Evolutionary conservation across 1,140 invertebrate species (phyloP), one percentile per base, ranked within the genome.

Genomic region (Plutomurus gul): DNA sequence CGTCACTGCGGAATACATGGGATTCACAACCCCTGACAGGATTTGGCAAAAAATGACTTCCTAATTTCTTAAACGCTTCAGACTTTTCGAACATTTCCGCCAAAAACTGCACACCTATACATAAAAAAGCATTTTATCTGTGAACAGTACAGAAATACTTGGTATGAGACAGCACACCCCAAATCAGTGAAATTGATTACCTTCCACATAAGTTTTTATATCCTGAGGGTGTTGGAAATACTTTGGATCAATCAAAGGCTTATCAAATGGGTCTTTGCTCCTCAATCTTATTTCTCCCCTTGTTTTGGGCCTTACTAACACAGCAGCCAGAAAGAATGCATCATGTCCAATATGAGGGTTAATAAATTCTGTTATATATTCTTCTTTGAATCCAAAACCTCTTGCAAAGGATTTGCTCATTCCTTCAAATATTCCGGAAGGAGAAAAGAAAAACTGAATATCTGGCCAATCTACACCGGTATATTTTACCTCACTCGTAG

Each of bases 141-240:
- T n/a, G n/a, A n/a, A n/a, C n/a, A n/a, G n/a, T n/a, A n/a, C n/a
- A n/a, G n/a, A n/a, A n/a, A n/a, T n/a, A n/a, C n/a, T n/a, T n/a
- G n/a, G n/a, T n/a, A n/a, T n/a, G n/a, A n/a, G n/a, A n/a, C n/a
- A n/a, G n/a, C n/a, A n/a, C n/a, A n/a, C n/a, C n/a, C n/a, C n/a
- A n/a, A n/a, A n/a, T n/a, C n/a, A n/a, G n/a, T n/a, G n/a, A n/a
- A n/a, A n/a, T n/a, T n/a, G n/a, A 18, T 76, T 43, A 70, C 80
- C 80, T 75, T 78, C 76, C 7, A 78, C 18, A 39, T 78, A 20
- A 18, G 72, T 56, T 37, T 49, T 56, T 16, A 82, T 47, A 71
- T 85, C 84, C 13, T 84, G 79, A 5, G 79, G 83, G 74, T 85
- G 75, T 22, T 70, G 75, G 1, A 84, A 81, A 75, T 84, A 85